Conservation (phyloP, 1,140 invertebrate species). For the Brachionus paranguensis region DNA sequence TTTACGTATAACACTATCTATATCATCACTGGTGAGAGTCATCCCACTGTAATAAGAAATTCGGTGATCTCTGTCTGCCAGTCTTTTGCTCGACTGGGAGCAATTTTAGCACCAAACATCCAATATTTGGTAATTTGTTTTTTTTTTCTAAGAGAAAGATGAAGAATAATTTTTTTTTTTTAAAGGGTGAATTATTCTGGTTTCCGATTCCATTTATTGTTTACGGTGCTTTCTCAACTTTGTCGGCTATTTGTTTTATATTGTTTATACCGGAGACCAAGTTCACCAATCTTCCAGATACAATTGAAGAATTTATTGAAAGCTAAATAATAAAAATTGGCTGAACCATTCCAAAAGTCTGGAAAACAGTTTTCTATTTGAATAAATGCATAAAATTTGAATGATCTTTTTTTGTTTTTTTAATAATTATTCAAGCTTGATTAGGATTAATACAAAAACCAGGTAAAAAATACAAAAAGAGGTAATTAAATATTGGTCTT, state of each 20-base stretch:
- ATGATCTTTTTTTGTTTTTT: too few relatives aligned
- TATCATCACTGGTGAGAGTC: conserved; percentile 1
- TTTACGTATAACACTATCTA: conserved; percentile 32
- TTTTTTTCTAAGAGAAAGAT: not conserved
- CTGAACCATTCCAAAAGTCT: too few relatives aligned
- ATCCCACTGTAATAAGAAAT: conserved; percentile 38
- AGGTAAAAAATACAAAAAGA: too few relatives aligned
- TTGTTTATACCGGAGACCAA: conserved; percentile 45
- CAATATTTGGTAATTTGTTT: not conserved
- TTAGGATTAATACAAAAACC: too few relatives aligned
- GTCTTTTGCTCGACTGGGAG: not conserved
- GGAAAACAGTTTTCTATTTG: too few relatives aligned
- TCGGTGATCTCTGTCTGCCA: not conserved
- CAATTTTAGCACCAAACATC: conserved; percentile 22
- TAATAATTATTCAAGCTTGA: too few relatives aligned
- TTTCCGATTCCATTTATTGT: conserved; percentile 40
- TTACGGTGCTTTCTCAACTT: conserved; percentile 43
- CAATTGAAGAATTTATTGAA: conserved; percentile 43
- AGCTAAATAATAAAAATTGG: not conserved
- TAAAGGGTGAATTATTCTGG: conserved; percentile 40
- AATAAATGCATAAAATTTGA: too few relatives aligned
- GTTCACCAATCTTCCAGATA: conserved; percentile 43
- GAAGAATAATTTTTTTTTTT: not conserved
- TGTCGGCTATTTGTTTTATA: conserved; percentile 41
- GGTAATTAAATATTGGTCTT: too few relatives aligned